Evolutionary conservation across 23 tunicate species (phyloP).

Genomic region (Ascidia mentula): DNA sequence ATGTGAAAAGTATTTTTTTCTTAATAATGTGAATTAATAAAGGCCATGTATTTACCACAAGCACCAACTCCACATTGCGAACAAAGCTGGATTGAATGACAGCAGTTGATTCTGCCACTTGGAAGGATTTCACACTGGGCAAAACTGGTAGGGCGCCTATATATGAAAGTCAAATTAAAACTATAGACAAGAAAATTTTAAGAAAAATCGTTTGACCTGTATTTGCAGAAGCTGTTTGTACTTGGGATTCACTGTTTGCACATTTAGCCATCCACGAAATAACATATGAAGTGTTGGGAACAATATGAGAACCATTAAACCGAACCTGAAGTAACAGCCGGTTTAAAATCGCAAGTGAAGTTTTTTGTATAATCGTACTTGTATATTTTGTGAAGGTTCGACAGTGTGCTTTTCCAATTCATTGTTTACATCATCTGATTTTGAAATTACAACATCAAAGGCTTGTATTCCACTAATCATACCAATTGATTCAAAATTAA

Average conservation of each 20-base stretch:
- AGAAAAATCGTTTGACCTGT: background rate
- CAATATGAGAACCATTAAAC: background rate
- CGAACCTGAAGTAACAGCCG: background rate
- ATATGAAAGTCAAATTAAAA: background rate
- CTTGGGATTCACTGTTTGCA: background rate
- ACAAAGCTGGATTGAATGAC: background rate
- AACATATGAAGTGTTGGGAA: background rate
- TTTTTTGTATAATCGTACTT: too few relatives aligned
- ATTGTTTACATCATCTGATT: background rate
- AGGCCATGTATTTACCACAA: background rate
- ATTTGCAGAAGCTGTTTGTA: background rate
- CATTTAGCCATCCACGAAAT: background rate
- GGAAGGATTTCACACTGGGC: background rate
- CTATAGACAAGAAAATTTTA: too few relatives aligned
- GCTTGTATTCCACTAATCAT: background rate
- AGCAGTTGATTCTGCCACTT: background rate
- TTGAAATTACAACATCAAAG: background rate
- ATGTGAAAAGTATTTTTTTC: too few relatives aligned
- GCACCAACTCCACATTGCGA: background rate
- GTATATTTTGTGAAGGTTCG: background rate
- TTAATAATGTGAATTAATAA: too few relatives aligned
- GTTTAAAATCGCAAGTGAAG: too few relatives aligned
- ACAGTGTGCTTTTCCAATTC: background rate
- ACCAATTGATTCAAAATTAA: background rate
- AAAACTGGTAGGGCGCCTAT: background rate